Evolutionary conservation across 2,888 invertebrate genomes (phyloP).

Genomic region (Scrobipalpa atriplicella): DNA sequence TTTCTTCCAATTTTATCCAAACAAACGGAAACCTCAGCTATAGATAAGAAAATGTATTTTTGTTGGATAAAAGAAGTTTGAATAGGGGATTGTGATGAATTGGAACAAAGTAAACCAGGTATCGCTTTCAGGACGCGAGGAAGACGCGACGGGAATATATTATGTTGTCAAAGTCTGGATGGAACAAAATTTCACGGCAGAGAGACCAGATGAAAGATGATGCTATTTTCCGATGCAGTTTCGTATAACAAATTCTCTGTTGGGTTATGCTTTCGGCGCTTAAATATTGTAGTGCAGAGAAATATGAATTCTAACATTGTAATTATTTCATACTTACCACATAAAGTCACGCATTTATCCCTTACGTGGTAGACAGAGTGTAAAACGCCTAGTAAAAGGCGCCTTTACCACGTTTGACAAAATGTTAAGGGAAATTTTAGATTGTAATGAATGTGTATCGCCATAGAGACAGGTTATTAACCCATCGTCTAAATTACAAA

Average conservation of each 20-base stretch:
- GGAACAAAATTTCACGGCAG: conserved; percentile 24
- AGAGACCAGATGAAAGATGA: conserved; percentile 22
- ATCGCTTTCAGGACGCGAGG: conserved; percentile 6
- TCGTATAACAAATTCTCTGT: conserved; percentile 16
- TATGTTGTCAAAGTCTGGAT: conserved; percentile 22
- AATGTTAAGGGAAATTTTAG: no score
- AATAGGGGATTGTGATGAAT: neutral
- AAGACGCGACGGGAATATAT: conserved; percentile 23
- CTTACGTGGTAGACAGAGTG: neutral
- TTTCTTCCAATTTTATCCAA: no score
- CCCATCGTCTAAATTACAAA: neutral
- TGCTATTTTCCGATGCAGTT: conserved; percentile 21
- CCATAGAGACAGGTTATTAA: no score
- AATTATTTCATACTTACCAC: neutral
- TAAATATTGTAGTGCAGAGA: neutral
- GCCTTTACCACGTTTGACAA: no score
- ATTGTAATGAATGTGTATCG: no score
- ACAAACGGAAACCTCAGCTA: no score
- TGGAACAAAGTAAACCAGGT: conserved; percentile 21
- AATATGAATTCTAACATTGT: neutral
- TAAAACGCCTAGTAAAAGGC: no score
- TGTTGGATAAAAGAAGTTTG: neutral
- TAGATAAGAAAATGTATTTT: no score
- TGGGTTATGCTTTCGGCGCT: conserved; percentile 9
- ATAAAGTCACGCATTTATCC: neutral